phyloP scores from a whole-genome alignment of 1,140 invertebrate genomes.

The Euwallacea similis region DNA sequence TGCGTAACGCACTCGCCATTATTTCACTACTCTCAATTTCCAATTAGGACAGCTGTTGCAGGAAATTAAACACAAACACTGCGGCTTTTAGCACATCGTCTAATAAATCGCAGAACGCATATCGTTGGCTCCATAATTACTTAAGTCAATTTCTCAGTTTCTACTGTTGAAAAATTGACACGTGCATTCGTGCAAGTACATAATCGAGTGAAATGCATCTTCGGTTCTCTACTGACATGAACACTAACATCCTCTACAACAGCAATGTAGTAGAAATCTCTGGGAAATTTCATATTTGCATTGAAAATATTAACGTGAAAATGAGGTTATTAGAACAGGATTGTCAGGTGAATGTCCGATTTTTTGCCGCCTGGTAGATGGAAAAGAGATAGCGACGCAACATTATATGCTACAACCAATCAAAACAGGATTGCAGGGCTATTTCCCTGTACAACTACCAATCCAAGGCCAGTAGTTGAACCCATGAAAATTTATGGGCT shows the following conservation, averaged over 20 bases:
- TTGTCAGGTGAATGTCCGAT: constrained; percentile 31
- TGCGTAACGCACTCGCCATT: no score
- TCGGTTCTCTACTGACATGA: constrained; percentile 22
- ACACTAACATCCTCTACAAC: constrained; percentile 28
- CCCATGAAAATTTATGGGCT: constrained; percentile 13
- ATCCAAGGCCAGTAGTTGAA: not conserved
- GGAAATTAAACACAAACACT: no score
- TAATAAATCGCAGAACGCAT: constrained; percentile 7
- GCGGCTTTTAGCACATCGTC: constrained; percentile 15
- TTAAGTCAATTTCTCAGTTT: constrained; percentile 27
- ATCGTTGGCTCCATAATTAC: constrained; percentile 18
- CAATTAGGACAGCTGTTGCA: no score
- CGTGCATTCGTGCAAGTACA: constrained; percentile 18
- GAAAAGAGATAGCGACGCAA: not conserved
- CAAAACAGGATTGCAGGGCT: not conserved
- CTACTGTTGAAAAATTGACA: constrained; percentile 26
- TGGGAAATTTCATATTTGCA: constrained; percentile 39
- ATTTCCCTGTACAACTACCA: constrained; percentile 5
- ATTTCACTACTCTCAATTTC: no score
- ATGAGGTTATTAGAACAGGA: constrained; percentile 42
- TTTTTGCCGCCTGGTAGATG: constrained; percentile 5
- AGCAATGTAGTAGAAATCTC: constrained; percentile 30
- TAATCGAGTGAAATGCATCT: constrained; percentile 34
- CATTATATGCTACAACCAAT: not conserved
- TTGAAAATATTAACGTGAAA: constrained; percentile 38